These are phyloP conservation scores for Monodelphis domestica DNA, from an alignment of 2,797 vertebrate species.

Conservation along the genomic window DNA sequence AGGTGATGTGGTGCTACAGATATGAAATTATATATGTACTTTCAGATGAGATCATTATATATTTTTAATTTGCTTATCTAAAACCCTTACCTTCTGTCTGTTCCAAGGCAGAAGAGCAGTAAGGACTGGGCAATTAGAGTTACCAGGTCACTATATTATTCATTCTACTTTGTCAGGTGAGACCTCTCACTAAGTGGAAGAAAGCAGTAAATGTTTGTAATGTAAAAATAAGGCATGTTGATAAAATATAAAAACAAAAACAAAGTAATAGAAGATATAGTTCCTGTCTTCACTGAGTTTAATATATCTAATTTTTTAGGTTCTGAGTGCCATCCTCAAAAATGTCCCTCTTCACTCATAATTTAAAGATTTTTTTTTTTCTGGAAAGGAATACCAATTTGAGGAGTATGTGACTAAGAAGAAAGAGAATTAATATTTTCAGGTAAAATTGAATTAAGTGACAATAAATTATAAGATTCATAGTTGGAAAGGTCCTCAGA, in stretches of 20 bases:
- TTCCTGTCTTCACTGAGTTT: neutral
- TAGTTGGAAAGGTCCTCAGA: neutral
- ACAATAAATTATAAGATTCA: neutral
- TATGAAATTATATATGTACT: too few species aligned
- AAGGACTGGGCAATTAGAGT: too few species aligned
- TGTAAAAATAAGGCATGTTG: neutral
- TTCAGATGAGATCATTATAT: too few species aligned
- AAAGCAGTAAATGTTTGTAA: neutral
- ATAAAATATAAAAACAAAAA: neutral
- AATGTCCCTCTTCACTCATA: conserved; percentile 38
- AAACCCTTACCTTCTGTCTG: too few species aligned
- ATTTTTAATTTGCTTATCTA: too few species aligned
- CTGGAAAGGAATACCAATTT: conserved; percentile 36
- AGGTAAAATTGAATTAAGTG: neutral
- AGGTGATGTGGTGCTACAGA: too few species aligned
- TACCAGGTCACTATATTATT: neutral
- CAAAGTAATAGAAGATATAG: neutral
- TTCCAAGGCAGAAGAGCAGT: too few species aligned
- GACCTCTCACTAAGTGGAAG: neutral
- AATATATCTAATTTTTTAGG: conserved; percentile 25
- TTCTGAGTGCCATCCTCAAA: conserved; percentile 31
- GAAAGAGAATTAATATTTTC: neutral
- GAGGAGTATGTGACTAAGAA: conserved; percentile 30
- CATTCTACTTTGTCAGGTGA: neutral
- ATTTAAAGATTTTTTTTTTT: conserved; percentile 10